These are phyloP conservation scores for Formica exsecta DNA, from an alignment of 1,140 invertebrate genomes.

Conservation along the genomic window DNA sequence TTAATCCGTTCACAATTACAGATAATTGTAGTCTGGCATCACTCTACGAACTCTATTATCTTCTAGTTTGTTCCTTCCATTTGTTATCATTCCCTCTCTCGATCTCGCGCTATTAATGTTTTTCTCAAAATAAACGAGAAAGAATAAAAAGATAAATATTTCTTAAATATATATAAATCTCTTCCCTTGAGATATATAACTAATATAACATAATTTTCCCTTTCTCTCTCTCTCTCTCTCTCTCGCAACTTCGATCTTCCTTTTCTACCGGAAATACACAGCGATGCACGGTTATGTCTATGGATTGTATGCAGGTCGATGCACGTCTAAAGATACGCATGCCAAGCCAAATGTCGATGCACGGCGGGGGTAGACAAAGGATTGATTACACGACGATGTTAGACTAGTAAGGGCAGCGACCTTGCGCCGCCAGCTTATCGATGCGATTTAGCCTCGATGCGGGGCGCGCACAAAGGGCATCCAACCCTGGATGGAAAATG, in stretches of 20 bases:
- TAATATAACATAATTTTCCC: not conserved
- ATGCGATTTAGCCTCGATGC: slow-evolving; percentile 54
- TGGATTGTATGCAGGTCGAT: slow-evolving; percentile 40
- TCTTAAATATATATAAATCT: not conserved
- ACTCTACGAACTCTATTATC: slow-evolving; percentile 42
- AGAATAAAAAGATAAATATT: not conserved
- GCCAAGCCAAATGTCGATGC: slow-evolving; percentile 57
- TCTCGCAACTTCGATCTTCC: not conserved
- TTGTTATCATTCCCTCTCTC: slow-evolving; percentile 4
- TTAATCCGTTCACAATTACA: slow-evolving; percentile 69
- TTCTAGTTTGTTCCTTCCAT: slow-evolving; percentile 13
- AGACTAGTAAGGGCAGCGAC: slow-evolving; percentile 54
- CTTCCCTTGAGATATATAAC: not conserved
- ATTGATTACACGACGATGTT: slow-evolving; percentile 59
- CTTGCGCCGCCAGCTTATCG: slow-evolving; percentile 56
- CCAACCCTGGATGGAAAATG: slow-evolving; percentile 57
- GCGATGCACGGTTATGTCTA: not conserved
- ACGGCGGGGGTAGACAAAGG: slow-evolving; percentile 48
- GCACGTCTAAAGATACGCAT: slow-evolving; percentile 47
- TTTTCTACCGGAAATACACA: not conserved
- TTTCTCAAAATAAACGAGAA: not conserved
- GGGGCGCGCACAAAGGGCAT: slow-evolving; percentile 28
- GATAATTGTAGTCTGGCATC: slow-evolving; percentile 67
- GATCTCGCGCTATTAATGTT: slow-evolving; percentile 20
- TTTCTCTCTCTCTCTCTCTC: not conserved